phyloP scores from a whole-genome alignment of 1,140 invertebrate species.

The Cephus cinctus region DNA sequence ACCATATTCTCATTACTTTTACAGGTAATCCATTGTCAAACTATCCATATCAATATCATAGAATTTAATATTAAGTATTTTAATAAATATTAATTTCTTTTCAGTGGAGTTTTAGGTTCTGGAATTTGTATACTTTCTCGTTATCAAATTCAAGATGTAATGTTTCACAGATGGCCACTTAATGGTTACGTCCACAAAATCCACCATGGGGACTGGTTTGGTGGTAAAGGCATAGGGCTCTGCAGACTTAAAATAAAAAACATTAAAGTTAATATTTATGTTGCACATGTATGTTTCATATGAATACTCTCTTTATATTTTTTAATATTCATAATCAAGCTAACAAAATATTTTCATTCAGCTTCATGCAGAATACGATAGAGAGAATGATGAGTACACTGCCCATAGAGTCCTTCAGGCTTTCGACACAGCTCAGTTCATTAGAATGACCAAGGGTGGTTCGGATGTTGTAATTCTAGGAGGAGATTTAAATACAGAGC shows the following conservation, averaged over 20 bases:
- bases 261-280: conserved; percentile 80
- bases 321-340: conserved; percentile 18
- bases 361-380: conserved; percentile 94
- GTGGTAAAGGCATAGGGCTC: conserved; percentile 94
- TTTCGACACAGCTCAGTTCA: conserved; percentile 92
- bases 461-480: conserved; percentile 83
- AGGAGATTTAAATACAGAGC: conserved; percentile 91
- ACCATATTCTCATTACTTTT: conserved; percentile 90
- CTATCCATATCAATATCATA: conserved; percentile 5
- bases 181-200: conserved; percentile 97
- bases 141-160: conserved; percentile 81
- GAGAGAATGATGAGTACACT: conserved; percentile 81
- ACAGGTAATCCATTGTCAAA: conserved; percentile 65
- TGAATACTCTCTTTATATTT: conserved; percentile 6
- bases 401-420: conserved; percentile 89
- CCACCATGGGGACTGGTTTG: conserved; percentile 97
- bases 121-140: conserved; percentile 90
- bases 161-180: conserved; percentile 90
- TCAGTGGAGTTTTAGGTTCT: conserved; percentile 87
- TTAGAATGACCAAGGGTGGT: conserved; percentile 74
- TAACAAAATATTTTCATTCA: conserved; percentile 46
- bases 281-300: conserved; percentile 84
- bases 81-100: conserved; percentile 33
- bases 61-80: conserved; percentile 15
- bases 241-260: conserved; percentile 71